Evolutionary conservation across 2,888 invertebrate species (phyloP).

Genomic region (Macaria liturata): DNA sequence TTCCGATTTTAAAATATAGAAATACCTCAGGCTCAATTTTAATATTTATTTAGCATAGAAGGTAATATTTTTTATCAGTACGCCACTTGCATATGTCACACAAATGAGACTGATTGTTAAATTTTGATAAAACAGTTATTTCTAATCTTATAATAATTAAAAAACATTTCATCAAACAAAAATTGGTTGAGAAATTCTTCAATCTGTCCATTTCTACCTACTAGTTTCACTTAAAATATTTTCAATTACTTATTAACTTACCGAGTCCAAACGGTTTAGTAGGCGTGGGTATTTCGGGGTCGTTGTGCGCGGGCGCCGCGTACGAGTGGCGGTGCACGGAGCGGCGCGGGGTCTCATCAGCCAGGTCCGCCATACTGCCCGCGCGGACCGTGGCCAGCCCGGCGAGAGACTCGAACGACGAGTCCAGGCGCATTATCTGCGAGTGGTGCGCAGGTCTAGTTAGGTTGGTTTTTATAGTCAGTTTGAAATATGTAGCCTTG

Average conservation of each 20-base stretch:
- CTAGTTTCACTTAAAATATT: too few species aligned
- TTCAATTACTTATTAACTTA: slow-evolving; percentile 66
- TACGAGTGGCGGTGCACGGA: slow-evolving; percentile 78
- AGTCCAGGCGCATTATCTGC: slow-evolving; percentile 92
- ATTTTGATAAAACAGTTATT: too few species aligned
- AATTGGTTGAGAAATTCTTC: too few species aligned
- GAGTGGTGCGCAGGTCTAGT: not conserved
- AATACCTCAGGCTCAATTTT: too few species aligned
- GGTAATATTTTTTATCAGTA: too few species aligned
- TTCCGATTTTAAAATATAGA: not conserved
- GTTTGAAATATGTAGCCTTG: too few species aligned
- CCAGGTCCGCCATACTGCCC: slow-evolving; percentile 93
- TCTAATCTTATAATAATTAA: too few species aligned
- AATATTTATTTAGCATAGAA: too few species aligned
- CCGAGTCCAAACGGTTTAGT: slow-evolving; percentile 93
- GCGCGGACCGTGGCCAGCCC: slow-evolving; percentile 88
- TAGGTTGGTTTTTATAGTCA: not conserved
- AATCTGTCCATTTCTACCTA: too few species aligned
- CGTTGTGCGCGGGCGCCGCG: slow-evolving; percentile 77
- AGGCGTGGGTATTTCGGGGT: slow-evolving; percentile 82
- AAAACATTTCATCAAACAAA: too few species aligned
- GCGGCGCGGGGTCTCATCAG: slow-evolving; percentile 83
- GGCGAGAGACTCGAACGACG: slow-evolving; percentile 89
- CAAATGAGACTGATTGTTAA: too few species aligned
- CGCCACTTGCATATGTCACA: too few species aligned